Percentiles rank a stretch among this genome's conserved stretches.
phyloP scores from a whole-genome alignment of 92 coral and sea anemone genomes.

The Metridium senile region DNA sequence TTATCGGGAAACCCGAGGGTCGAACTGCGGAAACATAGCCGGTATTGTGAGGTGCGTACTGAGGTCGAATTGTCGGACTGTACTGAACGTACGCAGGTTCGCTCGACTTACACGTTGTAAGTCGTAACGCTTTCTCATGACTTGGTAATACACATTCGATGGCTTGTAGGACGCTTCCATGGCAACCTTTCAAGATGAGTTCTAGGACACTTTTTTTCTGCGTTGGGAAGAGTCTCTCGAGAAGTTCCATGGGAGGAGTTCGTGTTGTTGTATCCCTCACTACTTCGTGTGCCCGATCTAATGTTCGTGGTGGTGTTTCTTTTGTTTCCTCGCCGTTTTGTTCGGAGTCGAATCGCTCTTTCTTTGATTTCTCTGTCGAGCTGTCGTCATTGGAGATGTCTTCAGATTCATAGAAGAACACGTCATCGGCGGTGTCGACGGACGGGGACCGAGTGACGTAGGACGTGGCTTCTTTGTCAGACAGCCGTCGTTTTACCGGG shows the following conservation, averaged over 20 bases:
- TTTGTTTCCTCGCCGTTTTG: slow-evolving; percentile 32
- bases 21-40: slow-evolving; percentile 40
- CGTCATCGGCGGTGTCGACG: slow-evolving; percentile 65
- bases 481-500: slow-evolving; percentile 47
- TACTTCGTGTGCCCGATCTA: not conserved
- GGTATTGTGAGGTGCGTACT: slow-evolving; percentile 57
- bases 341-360: slow-evolving; percentile 7
- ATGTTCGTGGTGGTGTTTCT: slow-evolving; percentile 12
- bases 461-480: slow-evolving; percentile 44
- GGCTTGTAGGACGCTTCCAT: slow-evolving; percentile 80
- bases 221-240: slow-evolving; percentile 87
- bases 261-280: slow-evolving; percentile 17
- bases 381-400: not conserved
- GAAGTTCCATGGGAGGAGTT: slow-evolving; percentile 84
- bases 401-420: slow-evolving; percentile 62
- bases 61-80: slow-evolving; percentile 56
- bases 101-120: slow-evolving; percentile 50
- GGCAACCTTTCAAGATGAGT: slow-evolving; percentile 91
- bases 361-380: slow-evolving; percentile 16
- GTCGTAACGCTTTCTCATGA: slow-evolving; percentile 89
- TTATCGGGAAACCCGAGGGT: slow-evolving; percentile 56
- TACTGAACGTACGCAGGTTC: slow-evolving; percentile 63
- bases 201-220: slow-evolving; percentile 93
- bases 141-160: slow-evolving; percentile 96
- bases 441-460: slow-evolving; percentile 50